Evolutionary conservation across 2,888 invertebrate genomes (phyloP).

Genomic region (Drosophila mayaguana): DNA sequence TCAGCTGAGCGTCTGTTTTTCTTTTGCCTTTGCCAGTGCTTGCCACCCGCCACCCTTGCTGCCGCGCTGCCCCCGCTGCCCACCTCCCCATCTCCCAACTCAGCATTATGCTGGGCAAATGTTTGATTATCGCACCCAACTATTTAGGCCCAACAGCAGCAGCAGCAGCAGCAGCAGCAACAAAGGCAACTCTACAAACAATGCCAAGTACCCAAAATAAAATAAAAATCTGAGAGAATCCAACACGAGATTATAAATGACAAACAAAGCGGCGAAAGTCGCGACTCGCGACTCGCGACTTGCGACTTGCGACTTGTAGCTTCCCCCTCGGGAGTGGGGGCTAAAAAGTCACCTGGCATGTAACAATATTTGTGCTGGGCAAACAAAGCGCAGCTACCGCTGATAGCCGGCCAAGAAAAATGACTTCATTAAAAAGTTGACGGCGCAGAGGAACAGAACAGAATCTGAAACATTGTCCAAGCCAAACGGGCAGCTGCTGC

Average conservation of each 20-base stretch:
- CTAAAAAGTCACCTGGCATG: slow-evolving; percentile 56
- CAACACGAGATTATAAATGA: slow-evolving; percentile 57
- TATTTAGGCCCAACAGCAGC: slow-evolving; percentile 30
- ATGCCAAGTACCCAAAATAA: slow-evolving; percentile 23
- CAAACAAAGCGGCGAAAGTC: slow-evolving; percentile 60
- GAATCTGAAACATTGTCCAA: slow-evolving; percentile 29
- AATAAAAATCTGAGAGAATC: slow-evolving; percentile 12
- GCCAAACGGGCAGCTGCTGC: slow-evolving; percentile 61
- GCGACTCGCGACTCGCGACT: slow-evolving; percentile 14
- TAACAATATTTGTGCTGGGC: slow-evolving; percentile 57
- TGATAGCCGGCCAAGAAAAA: slow-evolving; percentile 48
- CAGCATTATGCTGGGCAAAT: slow-evolving; percentile 25
- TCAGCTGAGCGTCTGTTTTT: slow-evolving; percentile 22
- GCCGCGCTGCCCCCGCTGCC: neutral
- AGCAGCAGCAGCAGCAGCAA: slow-evolving; percentile 11
- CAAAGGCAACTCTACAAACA: slow-evolving; percentile 42
- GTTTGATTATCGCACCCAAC: slow-evolving; percentile 51
- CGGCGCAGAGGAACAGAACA: slow-evolving; percentile 23
- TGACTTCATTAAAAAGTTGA: slow-evolving; percentile 78
- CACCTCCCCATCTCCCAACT: neutral
- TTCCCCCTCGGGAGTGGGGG: neutral
- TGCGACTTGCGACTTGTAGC: slow-evolving; percentile 4
- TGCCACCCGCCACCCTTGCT: neutral
- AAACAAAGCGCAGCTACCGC: slow-evolving; percentile 60
- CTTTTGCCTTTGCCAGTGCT: neutral